These are phyloP conservation scores for Potamarius usumacintae DNA, from an alignment of 2,113 vertebrate genomes.

Conservation along the genomic window DNA sequence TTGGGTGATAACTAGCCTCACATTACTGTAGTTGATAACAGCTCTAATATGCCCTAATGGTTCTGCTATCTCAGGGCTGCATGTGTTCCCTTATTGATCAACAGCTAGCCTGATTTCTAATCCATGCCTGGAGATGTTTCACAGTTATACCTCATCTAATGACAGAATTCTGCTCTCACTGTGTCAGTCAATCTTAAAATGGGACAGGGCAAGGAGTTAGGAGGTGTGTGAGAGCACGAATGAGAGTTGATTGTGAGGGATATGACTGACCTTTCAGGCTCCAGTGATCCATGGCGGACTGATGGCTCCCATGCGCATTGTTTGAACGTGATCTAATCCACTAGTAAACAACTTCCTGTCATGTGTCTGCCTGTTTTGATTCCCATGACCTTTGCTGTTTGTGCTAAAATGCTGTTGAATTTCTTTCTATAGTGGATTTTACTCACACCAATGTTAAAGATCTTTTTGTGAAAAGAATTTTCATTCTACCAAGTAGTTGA, in stretches of 20 bases:
- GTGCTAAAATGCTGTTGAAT: constrained; percentile 13
- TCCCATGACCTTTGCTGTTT: constrained; percentile 34
- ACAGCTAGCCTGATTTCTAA: constrained; percentile 63
- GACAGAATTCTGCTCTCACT: constrained; percentile 42
- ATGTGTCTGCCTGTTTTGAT: constrained; percentile 18
- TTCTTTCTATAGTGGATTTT: neutral
- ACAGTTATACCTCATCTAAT: constrained; percentile 65
- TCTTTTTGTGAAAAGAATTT: constrained; percentile 4
- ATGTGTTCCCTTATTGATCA: constrained; percentile 59
- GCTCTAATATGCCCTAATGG: neutral
- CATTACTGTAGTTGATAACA: constrained; percentile 3
- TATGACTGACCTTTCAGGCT: constrained; percentile 33
- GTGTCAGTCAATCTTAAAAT: constrained; percentile 12
- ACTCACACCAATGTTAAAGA: neutral
- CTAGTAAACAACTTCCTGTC: constrained; percentile 29
- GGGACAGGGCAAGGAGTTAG: neutral
- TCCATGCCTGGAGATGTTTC: constrained; percentile 46
- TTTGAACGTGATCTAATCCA: constrained; percentile 26
- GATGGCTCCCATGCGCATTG: neutral
- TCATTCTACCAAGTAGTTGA: neutral
- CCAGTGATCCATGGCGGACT: constrained; percentile 15
- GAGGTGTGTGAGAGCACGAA: neutral
- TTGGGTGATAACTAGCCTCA: neutral
- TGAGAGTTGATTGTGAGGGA: constrained; percentile 22
- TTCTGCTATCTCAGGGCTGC: constrained; percentile 42